Evolutionary conservation across 2,113 vertebrate genomes (phyloP), one percentile per base, ranked within the genome.

Genomic region (Xiphophorus couchianus): DNA sequence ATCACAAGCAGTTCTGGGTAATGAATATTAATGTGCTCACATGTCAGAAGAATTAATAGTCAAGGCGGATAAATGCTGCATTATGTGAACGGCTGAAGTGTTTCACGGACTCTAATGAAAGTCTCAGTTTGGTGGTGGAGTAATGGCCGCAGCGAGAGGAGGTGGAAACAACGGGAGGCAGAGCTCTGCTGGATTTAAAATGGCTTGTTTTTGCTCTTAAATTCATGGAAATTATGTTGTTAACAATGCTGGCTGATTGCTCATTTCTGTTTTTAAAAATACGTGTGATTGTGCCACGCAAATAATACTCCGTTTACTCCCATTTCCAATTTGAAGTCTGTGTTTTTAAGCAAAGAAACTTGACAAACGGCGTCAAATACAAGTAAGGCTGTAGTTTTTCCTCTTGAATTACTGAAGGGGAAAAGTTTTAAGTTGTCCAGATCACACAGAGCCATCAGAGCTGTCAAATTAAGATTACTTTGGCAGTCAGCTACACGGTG

Each of bases 21-120:
- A 96, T 96, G 94, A 96, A 96, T 96, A 96, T 95, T 95, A 96
- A 97, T 96, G 93, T 54, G 88, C 86, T 92, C 87, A 92, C 84
- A 86, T 39, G 0, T 95, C 95, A 96, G 93, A 91, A 89, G 93
- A 96, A 94, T 94, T 94, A 96, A 96, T 95, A 94, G 94, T 80
- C 88, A 84, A 94, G 92, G 91, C 81, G 92, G 90, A 84, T 91
- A 93, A 94, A 95, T 87, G 93, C 85, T 88, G 89, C 91, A 91
- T 95, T 94, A 95, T 92, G 89, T 91, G 86, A 72, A 83, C 84
- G 82, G 93, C 84, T 85, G 83, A 91, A 94, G 92, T 90, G 81
- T 90, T 94, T 95, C 92, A 94, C 91, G 83, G 92, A 92, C 80
- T 90, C 88, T 94, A 92, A 93, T 93, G 92, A 94, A 94, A 94